Base-by-base conservation (phyloP, 2,888 invertebrate species). In the Stegana nigrithorax region DNA sequence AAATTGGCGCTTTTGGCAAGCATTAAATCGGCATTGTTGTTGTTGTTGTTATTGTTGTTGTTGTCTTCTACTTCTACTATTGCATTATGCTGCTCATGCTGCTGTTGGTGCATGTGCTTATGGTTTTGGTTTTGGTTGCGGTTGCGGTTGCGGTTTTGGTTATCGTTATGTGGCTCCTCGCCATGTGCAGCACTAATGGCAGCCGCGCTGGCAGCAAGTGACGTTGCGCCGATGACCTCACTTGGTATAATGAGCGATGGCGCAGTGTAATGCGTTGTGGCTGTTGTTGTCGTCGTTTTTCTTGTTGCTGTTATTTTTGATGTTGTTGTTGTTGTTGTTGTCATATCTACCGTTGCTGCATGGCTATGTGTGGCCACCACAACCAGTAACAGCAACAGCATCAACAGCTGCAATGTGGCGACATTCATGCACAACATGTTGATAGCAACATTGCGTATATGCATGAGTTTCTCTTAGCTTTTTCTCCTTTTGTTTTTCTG, bases 1-100 rank as follows among this genome's bases (percentile, higher is more conserved):
- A 82, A 76, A 74, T 77, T 82, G 44, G 81, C 76, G 58, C 70
- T 68, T 25, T 60, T 65, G 32, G 55, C 59, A 55, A 80, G 71
- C 71, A 72, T 68, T 68, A 73, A 65, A 63, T 73, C 67, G 67
- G 62, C 67, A 56, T 60, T 62, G 65, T 65, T 64, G 69, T 63
- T 67, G 67, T 60, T 66, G 67, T 59, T 59, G 60, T 65, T 72
- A 70, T 64, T 50, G 59, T 39, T 61, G 63, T 27, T 44, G n/a
- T n/a, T n/a, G n/a, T n/a, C n/a, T n/a, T n/a, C n/a, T n/a, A n/a
- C n/a, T n/a, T n/a, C n/a, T n/a, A 53, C 14, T 56, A 60, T 47
- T 26, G 50, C 21, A 39, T 39, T 39, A 14, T 39, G 39, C 17
- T 59, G 59, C 29, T 59, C 62, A 21, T 23, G 32, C 58, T 32